Conservation (phyloP, 2,797 vertebrate species). For the Acanthis flammea region DNA sequence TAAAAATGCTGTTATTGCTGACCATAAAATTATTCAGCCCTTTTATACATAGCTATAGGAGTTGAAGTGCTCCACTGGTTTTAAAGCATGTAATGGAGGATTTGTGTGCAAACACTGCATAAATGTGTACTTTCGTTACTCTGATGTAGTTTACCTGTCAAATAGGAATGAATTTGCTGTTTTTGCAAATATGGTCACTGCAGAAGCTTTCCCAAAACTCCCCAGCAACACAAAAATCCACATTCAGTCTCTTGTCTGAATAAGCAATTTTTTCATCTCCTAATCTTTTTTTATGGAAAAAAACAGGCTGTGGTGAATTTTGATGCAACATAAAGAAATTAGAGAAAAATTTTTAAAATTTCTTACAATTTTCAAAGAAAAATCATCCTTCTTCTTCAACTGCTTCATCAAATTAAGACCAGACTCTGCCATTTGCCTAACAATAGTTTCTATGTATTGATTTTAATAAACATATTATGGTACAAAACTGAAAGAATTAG, state of each 20-base stretch:
- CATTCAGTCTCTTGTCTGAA: not conserved
- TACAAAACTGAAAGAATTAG: not conserved
- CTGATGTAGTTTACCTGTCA: not conserved
- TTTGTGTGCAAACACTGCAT: slow-evolving; percentile 4
- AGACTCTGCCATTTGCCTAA: not conserved
- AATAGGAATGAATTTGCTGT: not conserved
- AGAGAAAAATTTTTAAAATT: not conserved
- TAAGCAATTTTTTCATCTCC: not conserved
- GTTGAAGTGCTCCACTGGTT: slow-evolving; percentile 2
- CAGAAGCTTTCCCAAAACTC: not conserved
- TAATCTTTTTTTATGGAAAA: not conserved
- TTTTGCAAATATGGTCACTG: not conserved
- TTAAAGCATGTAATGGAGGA: not conserved
- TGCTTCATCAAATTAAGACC: not conserved
- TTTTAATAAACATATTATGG: not conserved
- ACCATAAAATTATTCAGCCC: slow-evolving; percentile 12
- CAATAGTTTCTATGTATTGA: not conserved
- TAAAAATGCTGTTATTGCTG: not conserved
- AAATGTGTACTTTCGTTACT: not conserved
- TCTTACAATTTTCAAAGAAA: not conserved
- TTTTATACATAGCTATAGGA: slow-evolving; percentile 1
- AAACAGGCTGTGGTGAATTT: not conserved
- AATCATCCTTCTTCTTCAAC: not conserved
- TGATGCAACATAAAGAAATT: not conserved
- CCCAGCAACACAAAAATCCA: not conserved